Conservation (phyloP, 2,797 vertebrate species). For the Sparus aurata region DNA sequence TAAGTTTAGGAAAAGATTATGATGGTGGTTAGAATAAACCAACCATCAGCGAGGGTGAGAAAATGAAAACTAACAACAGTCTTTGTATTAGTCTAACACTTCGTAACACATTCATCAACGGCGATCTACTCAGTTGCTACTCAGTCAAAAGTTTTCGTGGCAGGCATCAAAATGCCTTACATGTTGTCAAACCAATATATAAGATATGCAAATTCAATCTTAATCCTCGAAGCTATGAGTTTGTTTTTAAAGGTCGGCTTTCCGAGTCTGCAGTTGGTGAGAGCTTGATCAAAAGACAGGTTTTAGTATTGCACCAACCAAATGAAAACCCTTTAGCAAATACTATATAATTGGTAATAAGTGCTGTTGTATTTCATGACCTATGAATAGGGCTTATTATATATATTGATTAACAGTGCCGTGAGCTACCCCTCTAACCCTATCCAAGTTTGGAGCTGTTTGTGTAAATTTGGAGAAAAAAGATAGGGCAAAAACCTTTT, state of each 20-base stretch:
- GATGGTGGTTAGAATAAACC: neutral
- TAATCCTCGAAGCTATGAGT: neutral
- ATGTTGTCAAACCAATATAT: too few species aligned
- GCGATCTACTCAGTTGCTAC: neutral
- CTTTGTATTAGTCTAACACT: neutral
- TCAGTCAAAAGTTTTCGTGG: neutral
- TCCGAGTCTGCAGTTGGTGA: neutral
- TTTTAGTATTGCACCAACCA: neutral
- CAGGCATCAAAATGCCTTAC: neutral
- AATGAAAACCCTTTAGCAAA: neutral
- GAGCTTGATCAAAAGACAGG: neutral
- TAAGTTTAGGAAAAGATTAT: neutral
- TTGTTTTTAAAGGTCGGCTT: neutral
- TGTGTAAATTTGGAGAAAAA: neutral
- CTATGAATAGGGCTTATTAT: neutral
- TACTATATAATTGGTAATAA: too few species aligned
- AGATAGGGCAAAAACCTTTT: neutral
- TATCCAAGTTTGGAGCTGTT: neutral
- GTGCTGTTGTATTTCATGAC: neutral
- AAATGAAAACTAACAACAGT: neutral
- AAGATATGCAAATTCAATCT: neutral
- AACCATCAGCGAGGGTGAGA: neutral
- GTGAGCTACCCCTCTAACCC: neutral
- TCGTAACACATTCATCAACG: neutral
- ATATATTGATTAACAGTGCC: neutral